Percentiles rank a stretch among this genome's conserved stretches.
Evolutionary conservation across 2,113 vertebrate species (phyloP).

Genomic region (Hippoglossus stenolepis): DNA sequence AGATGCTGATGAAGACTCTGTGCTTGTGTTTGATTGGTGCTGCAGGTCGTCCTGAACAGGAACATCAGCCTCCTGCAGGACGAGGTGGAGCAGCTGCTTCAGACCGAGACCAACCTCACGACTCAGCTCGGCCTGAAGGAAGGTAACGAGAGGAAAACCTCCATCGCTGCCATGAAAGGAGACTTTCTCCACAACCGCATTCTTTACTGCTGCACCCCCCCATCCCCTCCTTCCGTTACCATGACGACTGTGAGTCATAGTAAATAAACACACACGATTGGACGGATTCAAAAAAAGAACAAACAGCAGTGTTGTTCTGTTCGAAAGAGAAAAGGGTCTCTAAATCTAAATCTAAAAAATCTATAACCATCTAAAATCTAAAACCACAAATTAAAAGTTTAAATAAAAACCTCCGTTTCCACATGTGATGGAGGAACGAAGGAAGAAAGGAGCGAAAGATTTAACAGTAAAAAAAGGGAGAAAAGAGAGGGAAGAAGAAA

Average conservation of each 20-base stretch:
- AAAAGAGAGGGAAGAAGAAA: too few species aligned
- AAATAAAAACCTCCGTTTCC: neutral
- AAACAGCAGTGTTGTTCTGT: slow-evolving; percentile 2
- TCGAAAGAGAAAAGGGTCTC: neutral
- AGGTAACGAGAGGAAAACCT: slow-evolving; percentile 78
- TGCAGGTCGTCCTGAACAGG: slow-evolving; percentile 60
- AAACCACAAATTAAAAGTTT: slow-evolving; percentile 1
- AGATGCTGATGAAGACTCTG: too few species aligned
- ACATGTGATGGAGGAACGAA: neutral
- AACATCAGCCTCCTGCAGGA: slow-evolving; percentile 72
- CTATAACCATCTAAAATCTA: neutral
- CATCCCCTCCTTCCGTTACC: slow-evolving; percentile 49
- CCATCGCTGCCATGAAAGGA: slow-evolving; percentile 73
- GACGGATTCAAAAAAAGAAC: slow-evolving; percentile 17
- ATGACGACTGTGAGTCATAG: slow-evolving; percentile 61
- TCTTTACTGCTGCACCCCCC: neutral
- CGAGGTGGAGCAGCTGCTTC: slow-evolving; percentile 50
- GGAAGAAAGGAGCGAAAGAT: neutral
- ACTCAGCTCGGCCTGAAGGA: slow-evolving; percentile 46
- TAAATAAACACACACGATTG: slow-evolving; percentile 69
- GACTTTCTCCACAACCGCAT: slow-evolving; percentile 44
- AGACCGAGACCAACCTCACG: slow-evolving; percentile 70
- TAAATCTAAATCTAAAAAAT: too few species aligned
- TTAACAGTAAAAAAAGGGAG: too few species aligned
- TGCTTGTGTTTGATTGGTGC: slow-evolving; percentile 23